Base-by-base conservation (phyloP, 2,888 invertebrate genomes). In the Acrocera orbiculus region DNA sequence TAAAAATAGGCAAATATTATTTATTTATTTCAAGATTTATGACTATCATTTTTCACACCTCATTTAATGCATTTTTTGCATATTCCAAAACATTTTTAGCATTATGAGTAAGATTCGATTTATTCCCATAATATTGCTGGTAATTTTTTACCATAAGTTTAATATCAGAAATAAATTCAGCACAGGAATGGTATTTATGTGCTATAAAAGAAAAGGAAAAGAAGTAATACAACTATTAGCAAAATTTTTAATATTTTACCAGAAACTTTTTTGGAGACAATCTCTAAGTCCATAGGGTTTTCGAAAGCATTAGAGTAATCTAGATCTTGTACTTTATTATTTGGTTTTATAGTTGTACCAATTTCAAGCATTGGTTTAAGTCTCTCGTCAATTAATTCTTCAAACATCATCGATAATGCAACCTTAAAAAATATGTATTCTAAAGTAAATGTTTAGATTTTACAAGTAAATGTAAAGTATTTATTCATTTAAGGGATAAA, bases 301-400 rank as follows among this genome's bases (percentile, higher is more conserved):
- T 83, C 82, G 38, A 98, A 83, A 25, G 89, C 73, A 14, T 68
- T 83, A 56, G 96, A 96, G 59, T 98, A 99, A 56, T 92, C 90
- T 48, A 87, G 87, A 4, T 92, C 83, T 45, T 79, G 69, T 54
- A 95, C 96, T 56, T 89, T 90, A 56, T 95, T 96, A 3, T 99
- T 98, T 0, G 95, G 95, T 49, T 89, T 87, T 37, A 89, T 69
- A 71, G 99, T 99, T 0, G 93, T 90, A 80, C 89, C 93, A 14
- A 92, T 85, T 53, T 90, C 89, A 0, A 78, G 71, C 72, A 86
- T 77, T 0, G 76, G 65, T 54, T 89, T 92, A 43, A 95, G 60
- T 54, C 83, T 85, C 10, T 83, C 78, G 34, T 82, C 80, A 29
- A 95, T 66, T 23, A 90, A 73, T 51, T 81, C 87, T 43, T 89